Conservation (phyloP, 2,888 invertebrate genomes). For the Hypselothyrea guttata region DNA sequence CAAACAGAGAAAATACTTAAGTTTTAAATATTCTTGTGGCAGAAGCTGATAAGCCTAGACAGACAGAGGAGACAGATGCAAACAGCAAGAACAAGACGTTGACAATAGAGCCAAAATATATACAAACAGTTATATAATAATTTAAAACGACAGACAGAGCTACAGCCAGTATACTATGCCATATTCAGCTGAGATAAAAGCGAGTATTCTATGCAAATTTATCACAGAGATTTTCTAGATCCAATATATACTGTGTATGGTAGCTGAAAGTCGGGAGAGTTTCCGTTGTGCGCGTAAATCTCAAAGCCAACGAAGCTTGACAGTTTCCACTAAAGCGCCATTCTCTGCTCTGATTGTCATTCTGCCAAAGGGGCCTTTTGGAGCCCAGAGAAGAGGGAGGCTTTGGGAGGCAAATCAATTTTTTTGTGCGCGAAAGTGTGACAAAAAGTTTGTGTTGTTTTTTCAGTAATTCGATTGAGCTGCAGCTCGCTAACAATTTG, state of each 20-base stretch:
- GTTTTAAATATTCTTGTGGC: slow-evolving; percentile 21
- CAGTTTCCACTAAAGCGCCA: slow-evolving; percentile 27
- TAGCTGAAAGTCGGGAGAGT: too few species aligned
- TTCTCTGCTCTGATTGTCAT: slow-evolving; percentile 69
- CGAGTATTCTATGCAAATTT: slow-evolving; percentile 24
- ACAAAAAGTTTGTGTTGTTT: slow-evolving; percentile 35
- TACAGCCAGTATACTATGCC: slow-evolving; percentile 9
- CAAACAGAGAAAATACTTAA: slow-evolving; percentile 24
- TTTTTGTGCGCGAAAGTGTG: slow-evolving; percentile 59
- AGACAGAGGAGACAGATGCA: background rate
- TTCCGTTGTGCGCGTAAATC: slow-evolving; percentile 10
- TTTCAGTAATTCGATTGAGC: slow-evolving; percentile 16
- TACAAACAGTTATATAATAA: slow-evolving; percentile 36
- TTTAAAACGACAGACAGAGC: background rate
- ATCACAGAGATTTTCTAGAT: slow-evolving; percentile 13
- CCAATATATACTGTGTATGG: slow-evolving; percentile 2
- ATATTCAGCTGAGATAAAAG: too few species aligned
- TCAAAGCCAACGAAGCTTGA: slow-evolving; percentile 42
- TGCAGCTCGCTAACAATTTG: slow-evolving; percentile 45
- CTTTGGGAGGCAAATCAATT: slow-evolving; percentile 59
- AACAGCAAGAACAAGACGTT: too few species aligned
- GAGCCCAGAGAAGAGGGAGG: background rate
- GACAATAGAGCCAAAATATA: slow-evolving; percentile 14
- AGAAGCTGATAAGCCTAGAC: slow-evolving; percentile 32
- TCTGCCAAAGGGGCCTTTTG: slow-evolving; percentile 9